Evolutionary conservation across 2,113 vertebrate species (phyloP), one percentile per base, ranked within the genome.

Genomic region (Puffinus mauretanicus): DNA sequence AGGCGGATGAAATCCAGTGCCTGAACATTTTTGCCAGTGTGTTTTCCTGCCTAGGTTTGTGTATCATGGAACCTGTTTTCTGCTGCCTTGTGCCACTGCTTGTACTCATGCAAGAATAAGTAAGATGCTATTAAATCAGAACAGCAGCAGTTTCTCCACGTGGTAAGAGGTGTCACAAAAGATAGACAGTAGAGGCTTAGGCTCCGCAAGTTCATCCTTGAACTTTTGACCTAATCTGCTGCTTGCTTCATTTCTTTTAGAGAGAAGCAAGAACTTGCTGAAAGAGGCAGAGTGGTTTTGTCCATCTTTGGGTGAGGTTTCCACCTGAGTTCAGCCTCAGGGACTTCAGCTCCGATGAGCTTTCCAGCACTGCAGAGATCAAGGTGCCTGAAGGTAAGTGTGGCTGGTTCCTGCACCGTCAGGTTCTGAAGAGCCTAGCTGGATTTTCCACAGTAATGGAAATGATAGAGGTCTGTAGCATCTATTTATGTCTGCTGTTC

Each of bases 261-360:
- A 70, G 65, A 82, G 84, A 87, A 95, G 38, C 34, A 92, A 90
- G 71, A 79, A 79, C 11, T 73, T 92, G 42, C 46, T 86, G 57
- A 73, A 84, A 79, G 42, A 67, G 36, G 49, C 52, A 72, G 89
- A 40, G 7, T 57, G 70, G 40, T 95, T 96, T 90, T 94, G 32
- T 93, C 60, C 70, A 76, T 81, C 91, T 88, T 85, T 75, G 15
- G 60, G 65, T 89, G 95, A 96, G 47, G 94, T 97, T 82, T 97
- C 97, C 5, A 97, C 96, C 79, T 98, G 98, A 98, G 42, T 97
- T 98, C 29, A 98, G 98, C 73, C 97, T 99, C 69, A 97, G 95
- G 24, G 98, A 97, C 73, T 96, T 99, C 93, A 97, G 86, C 82
- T 99, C 98, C 8, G 67, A 98, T 10, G 98, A 96, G 14, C 96